Conservation (phyloP, 2,888 invertebrate species). For the Limnephilus rhombicus region DNA sequence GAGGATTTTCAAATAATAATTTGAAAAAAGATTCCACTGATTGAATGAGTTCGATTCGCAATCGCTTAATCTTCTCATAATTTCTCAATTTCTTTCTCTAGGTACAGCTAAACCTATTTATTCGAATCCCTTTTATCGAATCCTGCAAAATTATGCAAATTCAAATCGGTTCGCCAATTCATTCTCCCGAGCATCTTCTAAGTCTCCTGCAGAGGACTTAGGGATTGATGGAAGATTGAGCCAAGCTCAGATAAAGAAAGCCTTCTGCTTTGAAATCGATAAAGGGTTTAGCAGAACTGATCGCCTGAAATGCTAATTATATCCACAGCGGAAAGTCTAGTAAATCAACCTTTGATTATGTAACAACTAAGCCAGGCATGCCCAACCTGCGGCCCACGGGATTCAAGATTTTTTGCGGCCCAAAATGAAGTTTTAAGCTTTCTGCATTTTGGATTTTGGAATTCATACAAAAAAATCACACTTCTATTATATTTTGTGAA, state of each 20-base stretch:
- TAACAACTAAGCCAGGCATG: background rate
- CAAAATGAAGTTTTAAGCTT: too few relatives aligned
- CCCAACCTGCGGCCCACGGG: too few relatives aligned
- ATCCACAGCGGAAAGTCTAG: conserved; percentile 15
- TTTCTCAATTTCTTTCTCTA: background rate
- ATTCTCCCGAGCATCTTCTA: conserved; percentile 60
- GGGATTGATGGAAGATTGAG: conserved; percentile 55
- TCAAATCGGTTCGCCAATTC: conserved; percentile 63
- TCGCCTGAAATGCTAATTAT: conserved; percentile 63
- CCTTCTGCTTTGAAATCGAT: conserved; percentile 55
- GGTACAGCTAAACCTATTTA: background rate
- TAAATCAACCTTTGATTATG: conserved; percentile 14
- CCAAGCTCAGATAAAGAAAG: conserved; percentile 35
- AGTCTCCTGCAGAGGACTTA: conserved; percentile 49
- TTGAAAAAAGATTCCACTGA: background rate
- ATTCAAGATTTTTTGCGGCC: too few relatives aligned
- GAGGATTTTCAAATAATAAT: background rate
- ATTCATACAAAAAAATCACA: too few relatives aligned
- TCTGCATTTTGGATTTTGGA: too few relatives aligned
- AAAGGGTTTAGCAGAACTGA: conserved; percentile 62
- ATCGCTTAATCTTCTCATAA: background rate
- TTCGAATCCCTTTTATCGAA: conserved; percentile 15
- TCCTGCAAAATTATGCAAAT: conserved; percentile 61
- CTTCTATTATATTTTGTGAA: too few relatives aligned
- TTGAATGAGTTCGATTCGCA: background rate